Percentiles rank a stretch among this genome's conserved stretches.
phyloP scores from a whole-genome alignment of 2,888 invertebrate species.

The Rhyacophila evoluta region DNA sequence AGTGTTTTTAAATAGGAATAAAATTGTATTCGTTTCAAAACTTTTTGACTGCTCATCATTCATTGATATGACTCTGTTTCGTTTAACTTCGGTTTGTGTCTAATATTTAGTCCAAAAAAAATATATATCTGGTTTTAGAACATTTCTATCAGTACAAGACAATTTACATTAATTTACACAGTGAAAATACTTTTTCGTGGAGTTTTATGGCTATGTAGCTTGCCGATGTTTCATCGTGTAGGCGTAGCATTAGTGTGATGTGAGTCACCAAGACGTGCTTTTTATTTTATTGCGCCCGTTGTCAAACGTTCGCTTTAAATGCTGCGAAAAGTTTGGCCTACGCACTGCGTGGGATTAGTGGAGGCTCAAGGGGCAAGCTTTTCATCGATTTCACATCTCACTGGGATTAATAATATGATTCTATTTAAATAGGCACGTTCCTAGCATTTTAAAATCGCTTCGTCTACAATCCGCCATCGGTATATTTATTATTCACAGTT shows the following conservation, averaged over 20 bases:
- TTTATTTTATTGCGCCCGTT: conserved; percentile 18
- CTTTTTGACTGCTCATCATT: no score
- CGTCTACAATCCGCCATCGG: neutral
- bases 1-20: no score
- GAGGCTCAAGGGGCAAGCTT: neutral
- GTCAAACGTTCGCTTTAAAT: conserved; percentile 18
- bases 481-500: neutral
- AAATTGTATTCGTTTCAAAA: no score
- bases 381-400: conserved; percentile 17
- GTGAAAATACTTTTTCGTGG: no score
- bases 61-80: no score
- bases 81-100: no score
- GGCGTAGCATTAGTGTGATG: neutral
- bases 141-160: no score
- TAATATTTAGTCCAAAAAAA: no score
- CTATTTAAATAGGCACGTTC: neutral
- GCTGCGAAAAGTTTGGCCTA: conserved; percentile 14
- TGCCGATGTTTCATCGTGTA: neutral
- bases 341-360: neutral
- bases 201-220: no score
- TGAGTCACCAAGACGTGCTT: conserved; percentile 17
- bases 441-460: neutral
- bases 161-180: no score
- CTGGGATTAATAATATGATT: conserved; percentile 19
- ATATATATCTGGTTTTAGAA: no score